Evolutionary conservation across 2,113 vertebrate species (phyloP).

Genomic region (Porphyrio hochstetteri): DNA sequence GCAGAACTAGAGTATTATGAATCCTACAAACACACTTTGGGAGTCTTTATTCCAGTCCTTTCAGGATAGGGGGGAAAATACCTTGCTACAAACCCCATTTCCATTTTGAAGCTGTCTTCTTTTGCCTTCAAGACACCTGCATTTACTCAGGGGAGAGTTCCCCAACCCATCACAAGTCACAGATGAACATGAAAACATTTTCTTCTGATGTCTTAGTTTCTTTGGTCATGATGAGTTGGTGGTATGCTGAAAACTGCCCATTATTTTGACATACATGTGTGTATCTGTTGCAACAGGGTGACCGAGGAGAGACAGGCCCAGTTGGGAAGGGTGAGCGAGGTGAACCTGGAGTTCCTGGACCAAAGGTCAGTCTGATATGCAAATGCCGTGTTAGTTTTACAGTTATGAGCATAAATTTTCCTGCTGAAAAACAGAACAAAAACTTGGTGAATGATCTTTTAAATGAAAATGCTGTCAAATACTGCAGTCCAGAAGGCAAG

Average conservation of each 20-base stretch:
- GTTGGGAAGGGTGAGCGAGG: conserved; percentile 91
- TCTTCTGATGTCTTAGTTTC: not conserved
- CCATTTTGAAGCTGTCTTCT: not conserved
- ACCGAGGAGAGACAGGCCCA: conserved; percentile 88
- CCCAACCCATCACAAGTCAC: not conserved
- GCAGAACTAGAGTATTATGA: not conserved
- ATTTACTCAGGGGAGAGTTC: not conserved
- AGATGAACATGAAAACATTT: not conserved
- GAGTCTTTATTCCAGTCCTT: not conserved
- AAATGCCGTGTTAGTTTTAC: not conserved
- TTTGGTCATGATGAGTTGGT: not conserved
- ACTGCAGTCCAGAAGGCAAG: not conserved
- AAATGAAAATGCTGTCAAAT: not conserved
- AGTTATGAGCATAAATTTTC: not conserved
- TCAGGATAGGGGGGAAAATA: not conserved
- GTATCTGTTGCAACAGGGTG: conserved; percentile 79
- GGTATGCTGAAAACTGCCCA: not conserved
- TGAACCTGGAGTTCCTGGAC: conserved; percentile 83
- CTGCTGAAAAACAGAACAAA: not conserved
- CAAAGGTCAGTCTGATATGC: conserved; percentile 83
- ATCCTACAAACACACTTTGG: not conserved
- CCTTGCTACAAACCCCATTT: not conserved
- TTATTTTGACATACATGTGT: not conserved
- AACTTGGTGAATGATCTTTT: not conserved
- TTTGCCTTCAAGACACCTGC: not conserved